phyloP scores from a whole-genome alignment of 1,140 invertebrate species.

The Rhopalosiphum maidis region DNA sequence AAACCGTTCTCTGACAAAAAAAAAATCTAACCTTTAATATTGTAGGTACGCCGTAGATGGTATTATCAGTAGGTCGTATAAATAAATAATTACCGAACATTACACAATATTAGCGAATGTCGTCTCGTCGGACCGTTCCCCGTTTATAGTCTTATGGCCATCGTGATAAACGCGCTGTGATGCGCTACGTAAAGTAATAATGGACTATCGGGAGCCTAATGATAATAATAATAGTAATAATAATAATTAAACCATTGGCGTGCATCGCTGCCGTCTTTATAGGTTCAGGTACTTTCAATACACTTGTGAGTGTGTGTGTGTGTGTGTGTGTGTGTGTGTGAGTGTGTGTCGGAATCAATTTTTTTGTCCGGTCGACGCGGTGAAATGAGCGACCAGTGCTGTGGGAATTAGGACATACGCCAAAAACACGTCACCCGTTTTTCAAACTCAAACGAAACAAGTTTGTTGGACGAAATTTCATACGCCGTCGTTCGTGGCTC shows the following conservation, averaged over 20 bases:
- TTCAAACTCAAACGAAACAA: not conserved
- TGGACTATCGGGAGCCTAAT: not conserved
- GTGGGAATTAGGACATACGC: slow-evolving; percentile 20
- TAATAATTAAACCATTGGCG: not conserved
- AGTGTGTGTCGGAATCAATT: not conserved
- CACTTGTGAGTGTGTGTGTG: not conserved
- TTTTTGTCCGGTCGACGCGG: not conserved
- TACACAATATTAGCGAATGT: not conserved
- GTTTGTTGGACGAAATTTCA: not conserved
- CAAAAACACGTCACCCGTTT: slow-evolving; percentile 4
- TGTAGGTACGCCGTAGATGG: not conserved
- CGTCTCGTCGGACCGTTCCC: not conserved
- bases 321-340: not conserved
- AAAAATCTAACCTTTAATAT: not conserved
- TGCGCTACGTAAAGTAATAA: not conserved
- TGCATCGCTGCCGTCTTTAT: not conserved
- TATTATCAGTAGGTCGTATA: not conserved
- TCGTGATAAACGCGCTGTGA: not conserved
- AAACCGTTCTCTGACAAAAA: not conserved
- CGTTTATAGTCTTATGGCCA: not conserved
- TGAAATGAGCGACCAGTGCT: not conserved
- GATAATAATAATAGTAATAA: not conserved
- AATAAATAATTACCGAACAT: slow-evolving; percentile 1
- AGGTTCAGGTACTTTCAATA: not conserved
- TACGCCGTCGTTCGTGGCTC: not conserved